Evolutionary conservation across 2,797 vertebrate species (phyloP), one percentile per base, ranked within the genome.

Genomic region (Cygnus olor): DNA sequence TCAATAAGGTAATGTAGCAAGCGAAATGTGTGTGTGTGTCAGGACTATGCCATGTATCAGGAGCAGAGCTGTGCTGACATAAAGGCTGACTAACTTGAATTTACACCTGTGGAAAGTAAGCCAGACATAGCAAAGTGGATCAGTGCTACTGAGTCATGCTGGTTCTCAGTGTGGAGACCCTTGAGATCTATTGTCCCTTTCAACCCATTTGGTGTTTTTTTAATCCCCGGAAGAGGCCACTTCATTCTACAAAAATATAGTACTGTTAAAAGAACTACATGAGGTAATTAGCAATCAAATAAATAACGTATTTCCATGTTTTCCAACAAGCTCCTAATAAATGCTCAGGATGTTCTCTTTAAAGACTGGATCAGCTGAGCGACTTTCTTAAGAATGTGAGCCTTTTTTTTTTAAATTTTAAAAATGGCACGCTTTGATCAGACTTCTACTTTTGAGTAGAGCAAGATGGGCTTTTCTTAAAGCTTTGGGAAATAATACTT

Each of bases 1-100:
- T 99, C 94, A 99, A 97, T 97, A 99, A 99, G 99, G 99, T 99
- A 98, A 96, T 5, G 11, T 18, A 60, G 21, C 38, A 40, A 80
- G 5, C 30, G 36, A 82, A 54, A 14, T 36, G 1, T n/a, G 19
- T n/a, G 5, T 60, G 9, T 57, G 9, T 70, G 27, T 40, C 30
- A 19, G 40, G 21, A 47, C 34, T 47, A 0, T 14, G 28, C 19
- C 9, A 9, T 44, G 19, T 80, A 34, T 38, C 40, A n/a, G 16
- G 22, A 57, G 17, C 47, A 65, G 28, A 38, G 38, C 30, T 85
- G 25, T 72, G 56, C 71, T 85, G 51, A 14, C 53, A 11, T 27
- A 32, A 72, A 49, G 10, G 32, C 3, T 53, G 10, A 54, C 12
- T 53, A 16, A 16, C 18, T 7, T 63, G 27, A 16, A 9, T 66